Evolutionary conservation across 2,113 vertebrate species (phyloP), one percentile per base, ranked within the genome.

Genomic region (Condylura cristata): DNA sequence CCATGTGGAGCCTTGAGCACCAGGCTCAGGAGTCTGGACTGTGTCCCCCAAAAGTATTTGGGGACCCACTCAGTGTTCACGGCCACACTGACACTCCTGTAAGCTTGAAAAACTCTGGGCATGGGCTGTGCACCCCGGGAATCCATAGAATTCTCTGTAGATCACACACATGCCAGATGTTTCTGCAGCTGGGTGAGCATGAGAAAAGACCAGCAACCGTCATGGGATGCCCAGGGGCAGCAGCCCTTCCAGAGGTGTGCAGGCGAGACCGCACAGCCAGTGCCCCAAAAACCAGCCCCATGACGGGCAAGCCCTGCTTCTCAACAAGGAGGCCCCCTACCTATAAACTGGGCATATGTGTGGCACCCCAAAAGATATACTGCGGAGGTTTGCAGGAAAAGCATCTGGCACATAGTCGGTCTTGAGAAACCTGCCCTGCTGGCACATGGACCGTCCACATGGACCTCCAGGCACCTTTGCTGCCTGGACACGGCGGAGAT

Each of bases 31-130:
- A 56, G 26, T 28, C 71, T 5, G 8, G 39, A 24, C n/a, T 63
- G 3, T 3, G 75, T 72, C 46, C 80, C 34, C 6, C 3, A 2
- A 1, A 24, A 1, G 0, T 1, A 4, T 0, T 0, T n/a, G 48
- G 32, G 13, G 4, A 17, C 9, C 76, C 44, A 28, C 7, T 2
- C 14, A 75, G 8, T 60, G 17, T 30, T 44, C 24, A 20, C 0
- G 14, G n/a, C 26, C 26, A 34, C 3, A 9, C 5, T 0, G 0
- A 61, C 51, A 37, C 56, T 12, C 20, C 48, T 3, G 26, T 0
- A 5, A 66, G 58, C 56, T 28, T n/a, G 58, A 68, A 86, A 78
- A 3, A 32, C 46, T 39, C 58, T 0, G 0, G 6, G 71, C 60
- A 60, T 4, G 39, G 39, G 41, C n/a, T 68, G 8, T 37, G 56